Evolutionary conservation across 2,113 vertebrate genomes (phyloP).

Genomic region (Falcunculus frontatus): DNA sequence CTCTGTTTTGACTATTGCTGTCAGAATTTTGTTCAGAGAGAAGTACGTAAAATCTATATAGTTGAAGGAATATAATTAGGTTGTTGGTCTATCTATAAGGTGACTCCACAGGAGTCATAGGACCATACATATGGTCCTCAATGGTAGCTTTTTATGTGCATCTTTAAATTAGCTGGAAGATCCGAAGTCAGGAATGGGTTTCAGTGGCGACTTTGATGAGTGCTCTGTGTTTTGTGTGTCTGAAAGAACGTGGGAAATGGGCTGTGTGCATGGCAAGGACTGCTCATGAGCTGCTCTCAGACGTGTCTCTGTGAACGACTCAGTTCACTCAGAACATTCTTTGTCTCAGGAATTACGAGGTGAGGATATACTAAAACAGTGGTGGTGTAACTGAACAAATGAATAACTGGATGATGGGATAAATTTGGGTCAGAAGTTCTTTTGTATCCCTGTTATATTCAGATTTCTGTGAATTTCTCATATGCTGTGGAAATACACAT

Average conservation of each 20-base stretch:
- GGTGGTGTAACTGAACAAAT: background rate
- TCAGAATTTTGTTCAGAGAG: background rate
- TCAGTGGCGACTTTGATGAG: background rate
- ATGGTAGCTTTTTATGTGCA: background rate
- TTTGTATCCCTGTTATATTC: background rate
- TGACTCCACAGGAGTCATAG: background rate
- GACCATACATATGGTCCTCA: background rate
- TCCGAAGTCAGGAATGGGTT: background rate
- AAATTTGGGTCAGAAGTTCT: background rate
- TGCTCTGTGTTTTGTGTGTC: background rate
- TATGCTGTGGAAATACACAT: background rate
- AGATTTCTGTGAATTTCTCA: background rate
- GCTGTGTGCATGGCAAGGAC: background rate
- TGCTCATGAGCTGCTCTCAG: background rate
- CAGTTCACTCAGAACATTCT: background rate
- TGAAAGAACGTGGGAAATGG: background rate
- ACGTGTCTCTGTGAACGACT: background rate
- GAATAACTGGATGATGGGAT: background rate
- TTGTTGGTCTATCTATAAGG: background rate
- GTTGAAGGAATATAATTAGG: background rate
- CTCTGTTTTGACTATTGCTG: background rate
- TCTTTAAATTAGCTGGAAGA: background rate
- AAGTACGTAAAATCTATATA: background rate
- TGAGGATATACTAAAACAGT: background rate
- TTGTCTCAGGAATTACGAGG: background rate